A percentile compares a stretch with the other conserved stretches of the same genome.
phyloP scores from a whole-genome alignment of 2,888 invertebrate species.

The Drosophila pegasa region DNA sequence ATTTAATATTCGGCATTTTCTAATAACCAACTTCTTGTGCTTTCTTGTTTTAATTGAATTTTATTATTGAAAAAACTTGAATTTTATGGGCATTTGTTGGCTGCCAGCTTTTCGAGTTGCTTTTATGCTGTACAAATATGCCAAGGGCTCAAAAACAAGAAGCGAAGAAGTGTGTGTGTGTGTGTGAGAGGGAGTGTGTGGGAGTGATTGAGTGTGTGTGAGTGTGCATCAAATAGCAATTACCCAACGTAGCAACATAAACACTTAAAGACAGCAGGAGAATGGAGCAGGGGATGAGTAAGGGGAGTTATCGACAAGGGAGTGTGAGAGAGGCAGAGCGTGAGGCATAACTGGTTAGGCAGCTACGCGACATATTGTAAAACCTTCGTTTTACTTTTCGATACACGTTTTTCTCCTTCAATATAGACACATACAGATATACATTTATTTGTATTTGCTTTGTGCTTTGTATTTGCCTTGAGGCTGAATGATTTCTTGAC shows the following conservation, averaged over 20 bases:
- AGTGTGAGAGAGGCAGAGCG: not conserved
- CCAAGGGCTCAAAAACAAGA: constrained; percentile 23
- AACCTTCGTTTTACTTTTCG: not conserved
- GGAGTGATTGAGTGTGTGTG: not conserved
- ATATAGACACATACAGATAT: not conserved
- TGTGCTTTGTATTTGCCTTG: constrained; percentile 22
- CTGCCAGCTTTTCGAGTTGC: constrained; percentile 19
- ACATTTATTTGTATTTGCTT: constrained; percentile 14
- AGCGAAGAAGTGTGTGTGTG: not conserved
- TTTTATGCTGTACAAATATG: constrained; percentile 31
- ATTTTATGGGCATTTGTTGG: constrained; percentile 37
- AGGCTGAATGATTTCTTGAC: constrained; percentile 27
- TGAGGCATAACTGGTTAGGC: constrained; percentile 2
- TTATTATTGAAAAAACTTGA: constrained; percentile 33
- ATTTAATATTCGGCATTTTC: not conserved
- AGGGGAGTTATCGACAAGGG: not conserved
- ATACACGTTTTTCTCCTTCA: constrained; percentile 13
- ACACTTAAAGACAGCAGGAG: constrained; percentile 2
- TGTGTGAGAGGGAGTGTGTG: not conserved
- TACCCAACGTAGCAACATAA: constrained; percentile 26
- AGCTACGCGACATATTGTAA: constrained; percentile 16
- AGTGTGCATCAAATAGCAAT: constrained; percentile 49
- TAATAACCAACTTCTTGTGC: not conserved
- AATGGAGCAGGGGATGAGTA: not conserved
- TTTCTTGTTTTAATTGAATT: constrained; percentile 46